Base-by-base conservation (phyloP, 1,140 invertebrate species). In the Bicyclus anynana region DNA sequence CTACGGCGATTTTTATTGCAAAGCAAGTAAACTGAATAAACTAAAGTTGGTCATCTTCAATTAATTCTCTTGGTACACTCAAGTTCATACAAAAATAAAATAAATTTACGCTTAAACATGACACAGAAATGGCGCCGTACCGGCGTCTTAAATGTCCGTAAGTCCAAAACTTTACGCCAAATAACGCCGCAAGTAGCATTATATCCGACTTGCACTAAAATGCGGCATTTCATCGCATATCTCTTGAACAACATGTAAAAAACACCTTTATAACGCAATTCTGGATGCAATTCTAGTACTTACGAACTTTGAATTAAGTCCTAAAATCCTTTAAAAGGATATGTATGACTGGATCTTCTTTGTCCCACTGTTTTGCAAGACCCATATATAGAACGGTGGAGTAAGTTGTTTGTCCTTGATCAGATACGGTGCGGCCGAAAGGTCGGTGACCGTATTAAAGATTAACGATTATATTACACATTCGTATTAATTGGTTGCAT, bases 361-460 rank as follows among this genome's bases (percentile, higher is more conserved):
- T 40, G 35, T 20, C 40, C 10, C 23, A 20, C 6, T 20, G 40
- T 53, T 53, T 44, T 53, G 52, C 26, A 53, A 26, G 50, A 56
- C 46, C 48, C 37, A 58, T 58, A 51, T 46, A 58, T 52, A 56
- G 48, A 62, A 55, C 56, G 59, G 59, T 23, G 13, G 53, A 51
- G 59, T 52, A 52, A 51, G 59, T 62, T 56, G 37, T 56, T 56
- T 51, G 59, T 62, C 59, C 59, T 56, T 62, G 59, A 62, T 62
- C 53, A 55, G 47, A 38, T 62, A 44, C 23, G 27, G 53, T 42
- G 37, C 17, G 17, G 49, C 35, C 35, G 47, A 56, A 56, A 62
- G 59, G 52, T 61, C 47, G 33, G 29, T 61, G 59, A 44, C 59
- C 59, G 38, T 55, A 35, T 38, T 54, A 21, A 17, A 23, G 48